Evolutionary conservation across 2,797 vertebrate species (phyloP).

Genomic region (Coregonus ussuriensis): DNA sequence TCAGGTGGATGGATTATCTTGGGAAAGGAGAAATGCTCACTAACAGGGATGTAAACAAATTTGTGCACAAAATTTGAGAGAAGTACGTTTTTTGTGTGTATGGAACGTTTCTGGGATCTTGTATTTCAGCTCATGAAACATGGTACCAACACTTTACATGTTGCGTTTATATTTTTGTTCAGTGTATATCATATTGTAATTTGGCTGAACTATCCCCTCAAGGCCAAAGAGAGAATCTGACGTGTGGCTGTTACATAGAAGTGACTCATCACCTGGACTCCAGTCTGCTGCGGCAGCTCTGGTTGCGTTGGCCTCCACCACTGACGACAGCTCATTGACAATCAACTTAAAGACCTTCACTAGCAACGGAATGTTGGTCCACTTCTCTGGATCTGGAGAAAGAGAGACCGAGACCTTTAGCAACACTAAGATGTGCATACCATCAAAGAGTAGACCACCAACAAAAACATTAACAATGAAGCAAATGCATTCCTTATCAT

Average conservation of each 20-base stretch:
- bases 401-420: background rate
- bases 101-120: too few relatives aligned
- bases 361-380: slow-evolving; percentile 97
- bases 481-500: too few relatives aligned
- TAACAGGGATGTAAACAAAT: too few relatives aligned
- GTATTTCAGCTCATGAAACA: too few relatives aligned
- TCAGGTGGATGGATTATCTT: too few relatives aligned
- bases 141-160: too few relatives aligned
- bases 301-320: slow-evolving; percentile 91
- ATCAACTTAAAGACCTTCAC: slow-evolving; percentile 97
- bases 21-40: too few relatives aligned
- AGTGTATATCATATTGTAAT: background rate
- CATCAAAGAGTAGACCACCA: background rate
- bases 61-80: too few relatives aligned
- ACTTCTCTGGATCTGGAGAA: slow-evolving; percentile 88
- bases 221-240: background rate
- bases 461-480: background rate
- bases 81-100: too few relatives aligned
- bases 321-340: slow-evolving; percentile 94
- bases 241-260: background rate
- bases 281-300: slow-evolving; percentile 86
- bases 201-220: background rate
- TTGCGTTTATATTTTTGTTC: too few relatives aligned
- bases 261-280: slow-evolving; percentile 81
- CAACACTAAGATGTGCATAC: background rate